Base-by-base conservation (phyloP, 2,797 vertebrate genomes). In the Sandelia bainsii region DNA sequence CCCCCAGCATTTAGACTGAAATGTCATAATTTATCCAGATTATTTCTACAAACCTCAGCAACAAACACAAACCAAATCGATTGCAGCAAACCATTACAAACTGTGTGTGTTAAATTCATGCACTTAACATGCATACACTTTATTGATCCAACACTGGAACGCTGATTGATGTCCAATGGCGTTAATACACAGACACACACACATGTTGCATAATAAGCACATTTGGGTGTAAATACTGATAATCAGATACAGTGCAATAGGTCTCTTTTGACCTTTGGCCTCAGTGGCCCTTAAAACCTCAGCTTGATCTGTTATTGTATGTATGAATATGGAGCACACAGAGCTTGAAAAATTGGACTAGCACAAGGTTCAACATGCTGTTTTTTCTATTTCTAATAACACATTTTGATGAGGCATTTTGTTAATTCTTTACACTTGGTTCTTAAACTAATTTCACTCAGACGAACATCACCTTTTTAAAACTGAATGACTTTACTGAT, bases 191-290 rank as follows among this genome's bases (percentile, higher is more conserved):
- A 69, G 39, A 16, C 40, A 51, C 32, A 42, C 57, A 49, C 54
- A 40, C 59, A 73, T 46, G 59, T 54, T 74, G 77, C 67, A 67
- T 78, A 54, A 76, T 61, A 51, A 49, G 37, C 71, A n/a, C 11
- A 45, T 71, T 49, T 66, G 56, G 59, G 53, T 61, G 23, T 19
- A 56, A 62, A 7, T 23, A 91, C 81, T 83, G 87, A 87, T 88
- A 87, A 91, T 81, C 68, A 77, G 64, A 72, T 61, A 22, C 8
- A 40, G 73, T 81, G 83, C 80, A 84, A 87, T 72, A 42, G 23
- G 61, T 46, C 25, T 63, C 45, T 62, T 39, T 48, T 76, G 79
- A 87, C 88, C 82, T 69, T 63, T 88, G 78, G 91, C 79, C 75
- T 62, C 29, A 68, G 69, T 69, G 64, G 20, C 16, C 76, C 69